Conservation (phyloP, 2,797 vertebrate species). For the Simalia tracyae region DNA sequence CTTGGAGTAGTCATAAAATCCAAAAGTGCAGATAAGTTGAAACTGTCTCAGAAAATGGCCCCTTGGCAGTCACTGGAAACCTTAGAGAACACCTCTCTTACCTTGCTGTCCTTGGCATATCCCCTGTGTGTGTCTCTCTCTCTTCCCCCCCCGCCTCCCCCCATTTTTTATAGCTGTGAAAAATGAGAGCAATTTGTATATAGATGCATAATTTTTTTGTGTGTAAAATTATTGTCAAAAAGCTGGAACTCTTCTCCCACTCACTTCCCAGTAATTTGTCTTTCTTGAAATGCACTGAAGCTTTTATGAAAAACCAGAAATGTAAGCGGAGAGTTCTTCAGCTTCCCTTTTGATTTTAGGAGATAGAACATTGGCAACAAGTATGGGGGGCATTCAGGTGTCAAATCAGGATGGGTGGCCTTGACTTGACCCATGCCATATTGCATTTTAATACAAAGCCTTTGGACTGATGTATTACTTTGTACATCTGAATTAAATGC, state of each 20-base stretch:
- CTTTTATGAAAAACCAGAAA: conserved; percentile 57
- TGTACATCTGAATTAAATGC: background rate
- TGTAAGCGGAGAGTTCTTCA: conserved; percentile 40
- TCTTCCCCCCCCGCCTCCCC: no score
- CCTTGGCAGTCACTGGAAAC: conserved; percentile 75
- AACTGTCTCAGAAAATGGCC: conserved; percentile 75
- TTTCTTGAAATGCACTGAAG: conserved; percentile 70
- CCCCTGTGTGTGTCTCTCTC: conserved; percentile 51
- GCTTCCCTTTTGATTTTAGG: conserved; percentile 45
- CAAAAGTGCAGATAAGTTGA: conserved; percentile 71
- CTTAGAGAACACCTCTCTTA: conserved; percentile 70
- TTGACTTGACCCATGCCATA: conserved; percentile 20
- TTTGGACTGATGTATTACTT: conserved; percentile 54
- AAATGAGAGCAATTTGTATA: conserved; percentile 52
- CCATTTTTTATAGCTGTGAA: conserved; percentile 27
- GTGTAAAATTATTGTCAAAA: conserved; percentile 35
- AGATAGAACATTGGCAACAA: conserved; percentile 30
- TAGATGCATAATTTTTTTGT: conserved; percentile 45
- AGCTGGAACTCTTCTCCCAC: conserved; percentile 51
- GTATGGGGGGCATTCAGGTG: conserved; percentile 38
- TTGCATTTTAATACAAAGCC: conserved; percentile 40
- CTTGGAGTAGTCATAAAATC: conserved; percentile 58
- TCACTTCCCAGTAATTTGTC: conserved; percentile 60
- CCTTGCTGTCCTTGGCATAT: conserved; percentile 65
- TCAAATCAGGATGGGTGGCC: background rate